Evolutionary conservation across 2,797 vertebrate species (phyloP).

Genomic region (Muscicapa comitata): DNA sequence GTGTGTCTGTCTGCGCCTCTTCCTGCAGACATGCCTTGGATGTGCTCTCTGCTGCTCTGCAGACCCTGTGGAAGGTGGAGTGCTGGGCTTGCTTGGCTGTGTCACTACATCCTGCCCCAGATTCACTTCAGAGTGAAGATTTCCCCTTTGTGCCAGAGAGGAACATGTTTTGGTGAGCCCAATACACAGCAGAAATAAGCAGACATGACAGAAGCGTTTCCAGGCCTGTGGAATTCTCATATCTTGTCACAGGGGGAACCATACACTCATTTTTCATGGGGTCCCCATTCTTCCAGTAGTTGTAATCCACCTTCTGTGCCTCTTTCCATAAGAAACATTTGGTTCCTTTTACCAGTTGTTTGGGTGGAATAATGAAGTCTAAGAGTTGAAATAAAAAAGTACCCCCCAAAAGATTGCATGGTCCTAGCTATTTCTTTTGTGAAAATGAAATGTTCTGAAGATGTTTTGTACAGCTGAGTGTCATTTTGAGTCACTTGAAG

Average conservation of each 20-base stretch:
- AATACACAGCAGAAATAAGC: not conserved
- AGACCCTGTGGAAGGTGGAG: not conserved
- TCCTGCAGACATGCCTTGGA: not conserved
- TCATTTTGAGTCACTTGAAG: not conserved
- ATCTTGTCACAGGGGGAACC: not conserved
- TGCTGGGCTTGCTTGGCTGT: not conserved
- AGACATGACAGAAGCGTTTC: not conserved
- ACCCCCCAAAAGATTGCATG: not conserved
- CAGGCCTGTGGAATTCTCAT: constrained; percentile 6
- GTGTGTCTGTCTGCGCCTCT: not conserved
- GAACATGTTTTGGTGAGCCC: not conserved
- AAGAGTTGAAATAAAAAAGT: not conserved
- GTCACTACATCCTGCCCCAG: not conserved
- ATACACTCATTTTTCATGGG: not conserved
- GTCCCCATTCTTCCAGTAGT: not conserved
- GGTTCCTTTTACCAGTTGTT: not conserved
- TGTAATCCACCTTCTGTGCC: not conserved
- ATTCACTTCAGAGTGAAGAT: not conserved
- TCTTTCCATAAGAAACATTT: not conserved
- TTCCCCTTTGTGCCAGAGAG: not conserved
- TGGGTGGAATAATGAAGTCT: not conserved
- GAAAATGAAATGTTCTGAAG: not conserved
- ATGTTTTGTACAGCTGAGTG: not conserved
- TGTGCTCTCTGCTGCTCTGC: not conserved
- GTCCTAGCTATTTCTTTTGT: not conserved